Evolutionary conservation across 2,888 invertebrate species (phyloP), one percentile per base, ranked within the genome.

Genomic region (Nomada hirtipes): DNA sequence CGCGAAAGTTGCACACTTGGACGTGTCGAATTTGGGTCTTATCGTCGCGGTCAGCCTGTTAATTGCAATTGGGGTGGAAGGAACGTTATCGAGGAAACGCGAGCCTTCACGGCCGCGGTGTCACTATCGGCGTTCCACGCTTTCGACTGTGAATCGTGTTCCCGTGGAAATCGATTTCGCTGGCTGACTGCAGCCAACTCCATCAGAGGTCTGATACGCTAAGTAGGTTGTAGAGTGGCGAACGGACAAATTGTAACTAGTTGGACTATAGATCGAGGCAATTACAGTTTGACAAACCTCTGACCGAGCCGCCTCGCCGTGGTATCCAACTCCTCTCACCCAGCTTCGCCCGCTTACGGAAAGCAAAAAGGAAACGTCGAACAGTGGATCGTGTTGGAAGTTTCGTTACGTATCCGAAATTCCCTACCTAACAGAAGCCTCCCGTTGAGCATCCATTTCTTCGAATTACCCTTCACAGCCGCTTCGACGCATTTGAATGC

Each of bases 361-460:
- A 7, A 36, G 36, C 36, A 36, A 36, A 15, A 47, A 47, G 11
- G 47, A 47, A 47, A 47, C 15, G 47, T 47, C 47, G 47, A 47
- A 13, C 29, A 4, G 29, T 29, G 29, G 10, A 55, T 44, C 20
- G 11, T 7, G 9, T 10, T 20, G 9, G 57, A 57, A 57, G 57
- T 53, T 53, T 2, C 1, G 11, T 20, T 36, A 15, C 18, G 2
- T 15, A 20, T 9, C 26, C 26, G 9, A 0, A 2, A 23, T 47
- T 64, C 2, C 67, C 68, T n/a, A 79, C 80, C 80, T 57, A 72
- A 1, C 23, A 93, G 78, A n/a, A 93, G 72, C 10, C 88, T 86
- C 0, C 91, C 92, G 42, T 91, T 85, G 4, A 91, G 69, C 26
- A 84, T 67, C 93, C 93, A 93, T 80, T 93, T 93, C 29, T 78